phyloP scores from a whole-genome alignment of 1,140 invertebrate species.

The Triops longicaudatus region DNA sequence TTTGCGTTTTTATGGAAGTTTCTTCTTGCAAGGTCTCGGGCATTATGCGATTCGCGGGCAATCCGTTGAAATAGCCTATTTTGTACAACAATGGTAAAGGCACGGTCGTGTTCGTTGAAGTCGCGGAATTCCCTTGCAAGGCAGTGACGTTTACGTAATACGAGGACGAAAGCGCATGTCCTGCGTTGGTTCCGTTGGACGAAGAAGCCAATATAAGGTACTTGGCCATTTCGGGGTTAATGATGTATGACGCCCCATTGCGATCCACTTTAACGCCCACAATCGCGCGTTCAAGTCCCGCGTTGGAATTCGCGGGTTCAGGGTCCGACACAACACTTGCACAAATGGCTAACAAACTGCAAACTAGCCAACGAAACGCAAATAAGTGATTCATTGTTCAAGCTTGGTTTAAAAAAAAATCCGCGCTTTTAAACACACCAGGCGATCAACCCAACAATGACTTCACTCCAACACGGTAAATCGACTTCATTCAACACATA shows the following conservation, averaged over 20 bases:
- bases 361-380: not conserved
- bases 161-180: not conserved
- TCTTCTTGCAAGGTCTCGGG: not conserved
- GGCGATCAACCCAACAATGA: too few relatives aligned
- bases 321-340: not conserved
- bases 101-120: not conserved
- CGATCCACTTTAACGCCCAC: not conserved
- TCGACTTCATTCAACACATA: too few relatives aligned
- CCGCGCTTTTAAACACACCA: too few relatives aligned
- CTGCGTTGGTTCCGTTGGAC: not conserved
- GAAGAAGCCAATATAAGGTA: not conserved
- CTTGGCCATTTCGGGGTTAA: not conserved
- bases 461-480: too few relatives aligned
- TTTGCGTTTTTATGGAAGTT: not conserved
- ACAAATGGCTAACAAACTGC: not conserved
- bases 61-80: not conserved
- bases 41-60: not conserved
- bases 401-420: too few relatives aligned
- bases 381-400: not conserved
- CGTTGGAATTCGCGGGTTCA: not conserved
- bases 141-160: conserved; percentile 4
- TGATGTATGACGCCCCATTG: not conserved
- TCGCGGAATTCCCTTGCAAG: not conserved
- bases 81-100: not conserved
- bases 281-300: not conserved